Evolutionary conservation across 2,888 invertebrate genomes (phyloP), one percentile per base, ranked within the genome.

Genomic region (Hipparchia semele): DNA sequence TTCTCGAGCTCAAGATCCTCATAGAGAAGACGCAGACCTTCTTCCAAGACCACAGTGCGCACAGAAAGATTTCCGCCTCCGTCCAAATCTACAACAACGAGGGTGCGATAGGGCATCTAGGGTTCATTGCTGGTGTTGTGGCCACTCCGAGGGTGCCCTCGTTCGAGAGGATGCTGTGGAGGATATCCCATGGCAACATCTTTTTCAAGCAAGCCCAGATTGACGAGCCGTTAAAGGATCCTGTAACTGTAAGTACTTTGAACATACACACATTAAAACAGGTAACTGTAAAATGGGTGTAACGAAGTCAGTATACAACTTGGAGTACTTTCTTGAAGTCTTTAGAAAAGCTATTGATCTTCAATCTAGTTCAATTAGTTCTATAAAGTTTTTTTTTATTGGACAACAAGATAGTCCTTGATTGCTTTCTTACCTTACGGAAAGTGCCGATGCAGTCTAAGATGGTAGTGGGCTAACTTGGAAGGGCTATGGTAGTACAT

Each of bases 31-130:
- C 87, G 61, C 93, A 94, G 80, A 91, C 89, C 0, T 93, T 94
- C 80, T 94, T 94, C 80, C 92, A 93, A 85, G 94, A 93, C 84
- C 96, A 96, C 90, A 96, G 96, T 82, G 96, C 90, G 0, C 94
- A 90, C 65, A 88, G 90, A 73, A 94, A 91, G 80, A 91, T 93
- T 10, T 93, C 94, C 0, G 92, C 92, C 0, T 91, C 93, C 39
- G 92, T 93, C 0, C 91, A 91, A 67, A 79, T 84, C 6, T 91
- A 92, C 73, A 92, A 92, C 76, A 91, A 90, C 46, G 94, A 94
- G 39, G 92, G 89, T 0, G 89, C 88, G 1, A 76, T 90, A 2
- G 94, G 90, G 0, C 94, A 94, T 69, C 86, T 94, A 0, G 94
- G 94, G 0, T 94, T 94, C 72, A 93, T 94, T 13, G 90, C 94